Base-by-base conservation (phyloP, 2,888 invertebrate species). In the Brachyptera risi region DNA sequence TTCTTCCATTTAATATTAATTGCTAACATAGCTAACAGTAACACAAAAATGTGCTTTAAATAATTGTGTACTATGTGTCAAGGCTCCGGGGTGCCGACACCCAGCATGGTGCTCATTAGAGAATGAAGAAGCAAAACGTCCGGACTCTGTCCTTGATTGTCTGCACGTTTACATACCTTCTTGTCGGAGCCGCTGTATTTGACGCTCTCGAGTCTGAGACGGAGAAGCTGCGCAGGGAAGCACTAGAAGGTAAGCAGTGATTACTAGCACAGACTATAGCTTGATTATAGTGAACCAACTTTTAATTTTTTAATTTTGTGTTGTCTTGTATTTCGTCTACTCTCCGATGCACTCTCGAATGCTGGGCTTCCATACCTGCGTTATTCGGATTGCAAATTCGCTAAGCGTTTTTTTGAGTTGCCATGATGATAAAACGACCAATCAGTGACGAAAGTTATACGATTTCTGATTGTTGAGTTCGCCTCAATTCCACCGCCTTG, bases 81-180 rank as follows among this genome's bases (percentile, higher is more conserved):
- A 58, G 58, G 58, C 31, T 42, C 42, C 44, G 58, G 47, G 50
- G 50, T 42, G 44, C 44, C 27, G 58, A 5, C 58, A 31, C 23
- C 42, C 63, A 64, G 64, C 61, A 64, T 64, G 82, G 80, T 79
- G 82, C 79, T 79, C 81, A 79, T 80, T 83, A 84, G 83, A 86
- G 86, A 84, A 99, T 99, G 98, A 98, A 99, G 92, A 96, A 96
- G 85, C 98, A 99, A 90, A 99, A 99, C 91, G 96, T 98, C 79
- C 95, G 99, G 83, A 99, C 99, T 81, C 85, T 99, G 83, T 96
- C 97, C 75, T 89, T 99, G 82, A 98, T 99, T 83, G 97, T 99
- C 83, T 96, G 96, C 85, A 99, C 99, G 79, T 96, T 99, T 84
- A 99, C 99, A 73, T 99, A 99, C 80, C 86, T 99, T 78, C 87